Evolutionary conservation across 2,113 vertebrate species (phyloP).

Genomic region (Chaenocephalus aceratus): DNA sequence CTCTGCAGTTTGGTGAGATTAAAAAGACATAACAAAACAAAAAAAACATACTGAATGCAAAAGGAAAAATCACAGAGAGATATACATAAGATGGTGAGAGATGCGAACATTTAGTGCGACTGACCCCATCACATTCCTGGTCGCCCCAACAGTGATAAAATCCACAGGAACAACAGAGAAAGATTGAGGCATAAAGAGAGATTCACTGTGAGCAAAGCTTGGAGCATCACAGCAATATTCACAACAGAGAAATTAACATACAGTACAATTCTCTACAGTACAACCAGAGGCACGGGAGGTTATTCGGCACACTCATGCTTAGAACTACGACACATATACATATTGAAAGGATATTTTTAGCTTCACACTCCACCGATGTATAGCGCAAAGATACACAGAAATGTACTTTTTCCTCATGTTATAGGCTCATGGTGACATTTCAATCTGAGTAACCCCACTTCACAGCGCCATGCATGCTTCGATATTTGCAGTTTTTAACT

Average conservation of each 20-base stretch:
- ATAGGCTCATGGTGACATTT: background rate
- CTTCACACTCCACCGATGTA: conserved; percentile 9
- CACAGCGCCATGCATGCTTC: conserved; percentile 4
- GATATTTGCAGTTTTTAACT: conserved; percentile 9
- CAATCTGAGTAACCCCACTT: conserved; percentile 9
- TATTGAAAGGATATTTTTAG: conserved; percentile 10
- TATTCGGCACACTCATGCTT: conserved; percentile 22
- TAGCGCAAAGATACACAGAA: conserved; percentile 4
- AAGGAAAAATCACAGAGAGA: background rate
- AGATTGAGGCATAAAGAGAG: conserved; percentile 78
- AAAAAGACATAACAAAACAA: conserved; percentile 4
- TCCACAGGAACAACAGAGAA: conserved; percentile 87
- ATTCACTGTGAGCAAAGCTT: conserved; percentile 72
- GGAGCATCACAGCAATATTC: conserved; percentile 74
- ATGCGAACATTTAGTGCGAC: conserved; percentile 63
- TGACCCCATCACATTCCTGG: conserved; percentile 89
- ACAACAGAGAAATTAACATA: conserved; percentile 80
- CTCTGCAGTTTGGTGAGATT: conserved; percentile 27
- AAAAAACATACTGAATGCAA: conserved; percentile 9
- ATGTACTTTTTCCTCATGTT: background rate
- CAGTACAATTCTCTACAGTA: conserved; percentile 34
- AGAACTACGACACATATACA: conserved; percentile 33
- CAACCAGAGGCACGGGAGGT: conserved; percentile 51
- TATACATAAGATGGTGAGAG: conserved; percentile 27
- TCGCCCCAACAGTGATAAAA: conserved; percentile 84